Evolutionary conservation across 2,888 invertebrate genomes (phyloP).

Genomic region (Tenthredo livida): DNA sequence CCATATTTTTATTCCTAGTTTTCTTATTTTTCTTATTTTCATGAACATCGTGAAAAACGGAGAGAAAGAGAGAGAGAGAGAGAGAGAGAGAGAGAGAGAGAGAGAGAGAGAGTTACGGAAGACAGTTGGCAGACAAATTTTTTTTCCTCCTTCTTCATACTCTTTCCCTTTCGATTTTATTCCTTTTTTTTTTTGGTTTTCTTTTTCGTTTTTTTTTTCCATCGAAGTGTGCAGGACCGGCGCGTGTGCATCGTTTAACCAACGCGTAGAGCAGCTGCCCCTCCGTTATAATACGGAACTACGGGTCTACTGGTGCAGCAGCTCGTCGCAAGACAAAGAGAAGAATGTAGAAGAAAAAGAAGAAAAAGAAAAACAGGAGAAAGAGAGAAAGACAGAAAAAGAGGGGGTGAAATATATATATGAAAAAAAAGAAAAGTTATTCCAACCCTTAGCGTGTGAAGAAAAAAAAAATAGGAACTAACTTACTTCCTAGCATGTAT

Average conservation of each 20-base stretch:
- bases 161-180: neutral
- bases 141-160: neutral
- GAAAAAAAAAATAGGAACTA: neutral
- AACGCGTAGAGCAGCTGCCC: conserved; percentile 18
- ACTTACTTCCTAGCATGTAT: conserved; percentile 10
- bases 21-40: neutral
- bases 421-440: neutral
- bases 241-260: conserved; percentile 31
- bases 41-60: neutral
- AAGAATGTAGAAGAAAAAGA: neutral
- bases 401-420: neutral
- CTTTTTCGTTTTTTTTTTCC: neutral
- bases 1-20: neutral
- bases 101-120: neutral
- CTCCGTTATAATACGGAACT: conserved; percentile 41
- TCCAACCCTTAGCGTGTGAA: conserved; percentile 1
- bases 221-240: conserved; percentile 5
- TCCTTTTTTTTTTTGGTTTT: neutral
- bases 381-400: neutral
- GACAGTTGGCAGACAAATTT: conserved; percentile 37
- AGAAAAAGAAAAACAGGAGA: neutral
- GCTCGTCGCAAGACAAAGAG: neutral
- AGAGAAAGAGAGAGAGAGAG: neutral
- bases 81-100: neutral
- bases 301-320: conserved; percentile 10